Conservation (phyloP, 2,888 invertebrate species). For the Macropis europaea region DNA sequence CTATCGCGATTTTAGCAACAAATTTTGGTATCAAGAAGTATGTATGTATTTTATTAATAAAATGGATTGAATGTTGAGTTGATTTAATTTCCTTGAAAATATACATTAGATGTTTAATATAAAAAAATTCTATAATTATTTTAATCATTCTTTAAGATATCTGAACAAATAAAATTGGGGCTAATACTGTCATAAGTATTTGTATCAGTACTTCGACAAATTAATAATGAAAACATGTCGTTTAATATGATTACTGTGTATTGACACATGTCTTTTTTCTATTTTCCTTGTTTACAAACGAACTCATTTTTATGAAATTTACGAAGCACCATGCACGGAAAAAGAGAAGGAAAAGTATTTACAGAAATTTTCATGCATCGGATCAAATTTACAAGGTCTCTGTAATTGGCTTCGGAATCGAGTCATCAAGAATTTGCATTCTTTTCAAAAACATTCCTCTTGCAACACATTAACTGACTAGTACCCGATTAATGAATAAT, state of each 20-base stretch:
- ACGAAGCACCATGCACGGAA: conserved; percentile 33
- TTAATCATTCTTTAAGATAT: too few relatives aligned
- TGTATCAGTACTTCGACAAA: too few relatives aligned
- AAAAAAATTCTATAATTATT: too few relatives aligned
- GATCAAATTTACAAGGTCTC: conserved; percentile 3
- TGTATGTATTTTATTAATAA: background rate
- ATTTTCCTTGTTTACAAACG: background rate
- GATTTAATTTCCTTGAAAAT: too few relatives aligned
- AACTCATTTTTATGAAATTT: conserved; percentile 11
- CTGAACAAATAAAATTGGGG: too few relatives aligned
- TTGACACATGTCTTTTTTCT: background rate
- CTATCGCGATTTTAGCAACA: background rate
- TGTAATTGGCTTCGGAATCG: background rate
- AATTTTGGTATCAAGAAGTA: background rate
- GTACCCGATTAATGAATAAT: background rate
- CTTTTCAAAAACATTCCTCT: background rate
- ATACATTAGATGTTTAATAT: too few relatives aligned
- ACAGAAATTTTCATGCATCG: conserved; percentile 36
- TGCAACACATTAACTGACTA: background rate
- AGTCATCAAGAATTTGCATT: background rate
- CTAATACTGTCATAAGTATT: too few relatives aligned
- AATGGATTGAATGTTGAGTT: too few relatives aligned
- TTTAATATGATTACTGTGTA: too few relatives aligned
- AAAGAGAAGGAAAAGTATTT: conserved; percentile 25
- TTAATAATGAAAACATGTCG: too few relatives aligned